phyloP scores from a whole-genome alignment of 2,888 invertebrate genomes.

The Cancer borealis region DNA sequence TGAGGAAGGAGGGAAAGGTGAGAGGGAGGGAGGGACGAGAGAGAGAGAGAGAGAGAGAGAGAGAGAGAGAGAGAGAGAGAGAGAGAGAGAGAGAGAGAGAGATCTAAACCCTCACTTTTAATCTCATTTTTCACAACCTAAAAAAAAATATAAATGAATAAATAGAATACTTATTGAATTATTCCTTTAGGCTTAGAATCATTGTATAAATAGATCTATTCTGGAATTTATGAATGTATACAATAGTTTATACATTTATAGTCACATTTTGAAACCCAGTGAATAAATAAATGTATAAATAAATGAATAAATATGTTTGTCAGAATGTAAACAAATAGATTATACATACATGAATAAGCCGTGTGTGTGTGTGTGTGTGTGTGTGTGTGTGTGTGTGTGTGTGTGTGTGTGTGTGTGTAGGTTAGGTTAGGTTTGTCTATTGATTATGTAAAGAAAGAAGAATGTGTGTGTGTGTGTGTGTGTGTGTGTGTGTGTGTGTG shows the following conservation, averaged over 20 bases:
- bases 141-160: neutral
- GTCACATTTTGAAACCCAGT: too few species aligned
- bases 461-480: too few species aligned
- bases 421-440: too few species aligned
- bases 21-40: neutral
- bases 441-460: too few species aligned
- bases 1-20: neutral
- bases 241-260: too few species aligned
- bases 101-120: neutral
- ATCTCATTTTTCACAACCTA: too few species aligned
- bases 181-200: neutral
- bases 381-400: conserved; percentile 14
- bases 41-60: neutral
- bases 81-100: conserved; percentile 3
- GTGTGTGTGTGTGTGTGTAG: neutral
- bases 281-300: neutral
- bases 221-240: neutral
- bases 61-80: conserved; percentile 1
- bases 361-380: neutral
- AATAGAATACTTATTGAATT: too few species aligned
- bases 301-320: neutral
- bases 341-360: too few species aligned
- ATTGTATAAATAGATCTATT: neutral
- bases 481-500: neutral
- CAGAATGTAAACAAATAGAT: neutral